These are phyloP conservation scores for Pocillopora grandis DNA, from an alignment of 92 coral and sea anemone species.

Conservation along the genomic window DNA sequence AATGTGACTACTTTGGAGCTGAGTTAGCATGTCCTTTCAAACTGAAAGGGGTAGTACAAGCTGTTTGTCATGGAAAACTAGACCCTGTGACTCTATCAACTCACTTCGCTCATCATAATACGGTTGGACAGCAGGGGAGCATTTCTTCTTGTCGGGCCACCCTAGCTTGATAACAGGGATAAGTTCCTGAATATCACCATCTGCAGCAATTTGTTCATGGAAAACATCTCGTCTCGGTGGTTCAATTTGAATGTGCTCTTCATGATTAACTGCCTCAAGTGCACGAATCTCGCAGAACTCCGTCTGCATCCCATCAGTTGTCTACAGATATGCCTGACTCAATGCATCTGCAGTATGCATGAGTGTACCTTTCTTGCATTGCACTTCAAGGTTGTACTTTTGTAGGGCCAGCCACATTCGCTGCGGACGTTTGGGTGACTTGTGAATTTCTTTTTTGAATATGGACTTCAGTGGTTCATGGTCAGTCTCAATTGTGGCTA, in stretches of 20 bases:
- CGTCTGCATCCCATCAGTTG: slow-evolving; percentile 41
- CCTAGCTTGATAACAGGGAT: too few relatives aligned
- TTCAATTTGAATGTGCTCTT: slow-evolving; percentile 1
- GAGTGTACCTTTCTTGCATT: too few relatives aligned
- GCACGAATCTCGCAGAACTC: slow-evolving; percentile 37
- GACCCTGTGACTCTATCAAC: not conserved
- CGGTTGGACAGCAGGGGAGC: slow-evolving; percentile 22
- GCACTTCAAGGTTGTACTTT: slow-evolving; percentile 36
- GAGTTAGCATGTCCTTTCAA: too few relatives aligned
- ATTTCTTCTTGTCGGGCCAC: not conserved
- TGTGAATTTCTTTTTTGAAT: not conserved
- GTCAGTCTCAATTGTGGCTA: slow-evolving; percentile 28
- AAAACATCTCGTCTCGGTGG: too few relatives aligned
- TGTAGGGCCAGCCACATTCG: slow-evolving; percentile 43
- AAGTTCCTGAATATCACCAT: too few relatives aligned
- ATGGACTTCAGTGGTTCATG: slow-evolving; percentile 37
- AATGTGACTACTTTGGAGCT: slow-evolving; percentile 24
- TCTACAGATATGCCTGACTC: slow-evolving; percentile 43
- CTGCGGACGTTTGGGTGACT: slow-evolving; percentile 44
- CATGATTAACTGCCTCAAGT: slow-evolving; percentile 22
- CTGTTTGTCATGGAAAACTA: too few relatives aligned
- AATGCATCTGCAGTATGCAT: slow-evolving; percentile 22
- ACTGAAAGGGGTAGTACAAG: too few relatives aligned
- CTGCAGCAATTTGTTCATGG: too few relatives aligned
- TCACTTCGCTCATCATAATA: slow-evolving; percentile 51